phyloP scores from a whole-genome alignment of 2,113 vertebrate species.

The Sinocyclocheilus maitianheensis region DNA sequence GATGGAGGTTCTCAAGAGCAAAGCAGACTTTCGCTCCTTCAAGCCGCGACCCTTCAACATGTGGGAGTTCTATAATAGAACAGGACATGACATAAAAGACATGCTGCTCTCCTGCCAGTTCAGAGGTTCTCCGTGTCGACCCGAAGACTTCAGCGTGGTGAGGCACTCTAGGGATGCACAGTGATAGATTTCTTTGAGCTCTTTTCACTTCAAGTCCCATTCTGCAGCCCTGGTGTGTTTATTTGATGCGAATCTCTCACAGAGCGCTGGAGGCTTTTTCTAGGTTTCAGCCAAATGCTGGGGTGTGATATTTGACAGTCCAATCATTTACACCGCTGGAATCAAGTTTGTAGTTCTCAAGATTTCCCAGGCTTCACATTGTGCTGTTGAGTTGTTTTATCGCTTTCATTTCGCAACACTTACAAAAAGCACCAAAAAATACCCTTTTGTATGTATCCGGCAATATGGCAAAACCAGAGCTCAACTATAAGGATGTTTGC shows the following conservation, averaged over 20 bases:
- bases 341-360: slow-evolving; percentile 17
- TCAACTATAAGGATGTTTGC: not conserved
- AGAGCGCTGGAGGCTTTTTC: not conserved
- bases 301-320: slow-evolving; percentile 15
- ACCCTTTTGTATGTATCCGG: not conserved
- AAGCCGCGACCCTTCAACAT: slow-evolving; percentile 98
- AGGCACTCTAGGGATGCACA: slow-evolving; percentile 62
- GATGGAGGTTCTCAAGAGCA: slow-evolving; percentile 91
- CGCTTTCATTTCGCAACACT: not conserved
- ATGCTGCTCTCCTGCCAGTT: slow-evolving; percentile 96
- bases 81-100: slow-evolving; percentile 92
- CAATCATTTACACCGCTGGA: not conserved
- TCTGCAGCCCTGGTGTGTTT: slow-evolving; percentile 19
- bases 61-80: slow-evolving; percentile 94
- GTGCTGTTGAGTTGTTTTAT: not conserved
- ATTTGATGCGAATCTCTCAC: slow-evolving; percentile 35
- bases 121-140: slow-evolving; percentile 84
- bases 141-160: slow-evolving; percentile 96
- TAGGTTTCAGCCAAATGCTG: slow-evolving; percentile 6
- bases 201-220: not conserved
- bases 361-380: slow-evolving; percentile 20
- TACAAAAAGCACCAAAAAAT: not conserved
- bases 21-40: slow-evolving; percentile 94
- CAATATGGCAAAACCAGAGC: not conserved
- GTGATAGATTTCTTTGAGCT: not conserved